phyloP scores from a whole-genome alignment of 2,888 invertebrate species.

The Ormyrus pomaceus region DNA sequence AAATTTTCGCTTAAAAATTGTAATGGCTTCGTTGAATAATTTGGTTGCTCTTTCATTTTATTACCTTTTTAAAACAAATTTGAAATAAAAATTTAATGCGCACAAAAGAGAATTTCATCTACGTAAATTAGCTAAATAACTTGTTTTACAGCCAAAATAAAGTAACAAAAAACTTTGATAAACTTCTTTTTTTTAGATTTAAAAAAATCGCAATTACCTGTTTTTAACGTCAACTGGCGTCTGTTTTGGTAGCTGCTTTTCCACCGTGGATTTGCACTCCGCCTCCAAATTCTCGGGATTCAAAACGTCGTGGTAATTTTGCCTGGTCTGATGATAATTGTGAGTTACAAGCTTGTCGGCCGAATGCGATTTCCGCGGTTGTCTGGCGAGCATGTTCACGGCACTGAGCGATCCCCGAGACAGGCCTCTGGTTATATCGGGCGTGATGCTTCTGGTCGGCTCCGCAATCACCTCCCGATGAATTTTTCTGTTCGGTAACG shows the following conservation, averaged over 20 bases:
- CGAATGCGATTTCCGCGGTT: constrained; percentile 63
- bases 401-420: constrained; percentile 66
- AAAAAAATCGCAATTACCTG: constrained; percentile 61
- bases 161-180: too few relatives aligned
- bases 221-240: constrained; percentile 67
- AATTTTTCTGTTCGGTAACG: constrained; percentile 76
- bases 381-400: constrained; percentile 70
- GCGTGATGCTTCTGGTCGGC: constrained; percentile 76
- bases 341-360: constrained; percentile 55
- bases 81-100: too few relatives aligned
- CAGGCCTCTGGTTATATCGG: constrained; percentile 77
- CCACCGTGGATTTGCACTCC: constrained; percentile 59
- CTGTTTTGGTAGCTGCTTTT: constrained; percentile 58
- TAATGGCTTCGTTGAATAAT: too few relatives aligned
- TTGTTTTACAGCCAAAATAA: too few relatives aligned
- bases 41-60: too few relatives aligned
- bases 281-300: constrained; percentile 59
- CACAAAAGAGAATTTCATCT: too few relatives aligned
- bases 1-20: too few relatives aligned
- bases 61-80: too few relatives aligned
- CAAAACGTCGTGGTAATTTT: constrained; percentile 60
- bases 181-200: too few relatives aligned
- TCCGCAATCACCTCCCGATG: constrained; percentile 73
- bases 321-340: constrained; percentile 56
- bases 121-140: too few relatives aligned